Evolutionary conservation across 2,797 vertebrate genomes (phyloP).

Genomic region (Morus bassanus): DNA sequence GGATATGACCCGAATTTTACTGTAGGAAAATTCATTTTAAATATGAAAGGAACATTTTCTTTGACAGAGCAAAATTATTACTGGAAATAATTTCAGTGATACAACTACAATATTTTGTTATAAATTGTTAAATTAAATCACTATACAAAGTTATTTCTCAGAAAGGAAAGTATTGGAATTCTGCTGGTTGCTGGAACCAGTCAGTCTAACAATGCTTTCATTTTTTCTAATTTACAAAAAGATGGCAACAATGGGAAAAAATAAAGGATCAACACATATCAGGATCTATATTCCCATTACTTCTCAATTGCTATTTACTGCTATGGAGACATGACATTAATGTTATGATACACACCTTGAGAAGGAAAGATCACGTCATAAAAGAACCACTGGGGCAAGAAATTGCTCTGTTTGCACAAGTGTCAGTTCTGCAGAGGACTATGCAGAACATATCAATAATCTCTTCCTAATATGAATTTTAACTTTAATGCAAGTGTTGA

Average conservation of each 20-base stretch:
- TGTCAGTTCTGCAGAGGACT: neutral
- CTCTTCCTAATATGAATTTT: neutral
- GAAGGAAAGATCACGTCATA: neutral
- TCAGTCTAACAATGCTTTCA: neutral
- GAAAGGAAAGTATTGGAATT: neutral
- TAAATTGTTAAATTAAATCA: slow-evolving; percentile 23
- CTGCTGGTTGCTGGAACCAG: neutral
- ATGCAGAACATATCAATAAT: neutral
- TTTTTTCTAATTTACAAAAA: neutral
- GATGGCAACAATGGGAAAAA: neutral
- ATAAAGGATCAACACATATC: neutral
- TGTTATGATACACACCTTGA: neutral
- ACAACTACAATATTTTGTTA: neutral
- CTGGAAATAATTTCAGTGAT: slow-evolving; percentile 34
- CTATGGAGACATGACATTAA: neutral
- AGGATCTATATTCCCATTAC: neutral
- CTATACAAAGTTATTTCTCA: neutral
- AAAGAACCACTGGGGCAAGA: neutral
- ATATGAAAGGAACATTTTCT: slow-evolving; percentile 30
- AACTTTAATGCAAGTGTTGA: neutral
- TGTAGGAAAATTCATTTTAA: slow-evolving; percentile 18
- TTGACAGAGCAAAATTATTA: slow-evolving; percentile 11
- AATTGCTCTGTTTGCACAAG: neutral
- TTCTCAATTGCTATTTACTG: neutral
- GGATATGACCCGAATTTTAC: neutral